phyloP scores from a whole-genome alignment of 2,113 vertebrate genomes.

The Naja naja region DNA sequence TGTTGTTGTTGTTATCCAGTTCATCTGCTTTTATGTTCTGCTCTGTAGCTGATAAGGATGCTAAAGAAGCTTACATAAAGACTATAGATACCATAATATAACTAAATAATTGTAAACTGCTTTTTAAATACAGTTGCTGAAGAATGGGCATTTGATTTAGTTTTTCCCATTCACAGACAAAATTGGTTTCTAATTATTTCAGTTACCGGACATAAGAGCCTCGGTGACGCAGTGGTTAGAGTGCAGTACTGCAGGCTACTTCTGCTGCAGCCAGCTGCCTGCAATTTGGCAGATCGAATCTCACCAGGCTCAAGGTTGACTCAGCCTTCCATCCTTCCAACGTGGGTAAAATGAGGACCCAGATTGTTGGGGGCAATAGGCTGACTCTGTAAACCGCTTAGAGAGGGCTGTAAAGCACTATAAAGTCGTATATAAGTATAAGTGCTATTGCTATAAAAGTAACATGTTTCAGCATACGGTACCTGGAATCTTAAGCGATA shows the following conservation, averaged over 20 bases:
- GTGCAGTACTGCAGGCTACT: too few species aligned
- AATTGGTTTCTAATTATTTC: not conserved
- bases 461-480: fast-evolving
- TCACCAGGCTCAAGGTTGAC: too few species aligned
- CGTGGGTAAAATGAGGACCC: too few species aligned
- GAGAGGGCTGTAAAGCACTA: too few species aligned
- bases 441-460: not conserved
- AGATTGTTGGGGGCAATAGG: too few species aligned
- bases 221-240: too few species aligned
- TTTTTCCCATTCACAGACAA: not conserved
- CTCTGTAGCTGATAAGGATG: not conserved
- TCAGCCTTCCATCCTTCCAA: too few species aligned
- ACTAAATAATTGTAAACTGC: not conserved
- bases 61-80: not conserved
- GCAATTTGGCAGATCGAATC: too few species aligned
- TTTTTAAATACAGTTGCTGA: not conserved
- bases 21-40: not conserved
- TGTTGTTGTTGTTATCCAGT: not conserved
- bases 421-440: too few species aligned
- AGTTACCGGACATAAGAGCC: not conserved
- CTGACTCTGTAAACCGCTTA: too few species aligned
- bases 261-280: too few species aligned
- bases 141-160: not conserved
- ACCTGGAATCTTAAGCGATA: not conserved
- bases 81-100: not conserved